A percentile compares a stretch with the other conserved stretches of the same genome.
These are phyloP conservation scores for Carassius gibelio DNA, from an alignment of 2,113 vertebrate genomes.

Conservation along the genomic window DNA sequence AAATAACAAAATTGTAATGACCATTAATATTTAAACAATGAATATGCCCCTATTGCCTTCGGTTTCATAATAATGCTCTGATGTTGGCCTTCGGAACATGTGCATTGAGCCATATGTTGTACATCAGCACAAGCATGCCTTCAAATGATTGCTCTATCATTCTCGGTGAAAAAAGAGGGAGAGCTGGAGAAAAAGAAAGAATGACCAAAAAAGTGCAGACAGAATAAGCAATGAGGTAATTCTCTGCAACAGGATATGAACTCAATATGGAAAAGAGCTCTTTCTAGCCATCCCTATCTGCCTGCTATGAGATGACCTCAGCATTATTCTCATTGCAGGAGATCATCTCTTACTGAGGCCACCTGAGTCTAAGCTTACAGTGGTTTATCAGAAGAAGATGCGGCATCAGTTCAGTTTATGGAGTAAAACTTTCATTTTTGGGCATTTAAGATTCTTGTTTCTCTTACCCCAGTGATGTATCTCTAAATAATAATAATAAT, in stretches of 20 bases:
- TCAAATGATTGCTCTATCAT: conserved; percentile 33
- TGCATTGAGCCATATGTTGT: conserved; percentile 48
- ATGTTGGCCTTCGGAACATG: conserved; percentile 10
- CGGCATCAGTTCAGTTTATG: neutral
- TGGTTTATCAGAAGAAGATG: neutral
- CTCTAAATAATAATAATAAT: neutral
- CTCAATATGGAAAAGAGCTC: conserved; percentile 47
- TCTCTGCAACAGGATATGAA: conserved; percentile 48
- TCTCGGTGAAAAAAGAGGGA: neutral
- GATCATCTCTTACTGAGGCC: neutral
- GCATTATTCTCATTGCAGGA: neutral
- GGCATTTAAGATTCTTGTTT: neutral
- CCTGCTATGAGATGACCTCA: conserved; percentile 5
- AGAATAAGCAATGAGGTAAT: conserved; percentile 58
- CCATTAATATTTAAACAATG: neutral
- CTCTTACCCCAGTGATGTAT: neutral
- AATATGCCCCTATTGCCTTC: neutral
- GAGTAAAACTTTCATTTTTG: neutral
- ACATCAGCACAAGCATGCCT: conserved; percentile 46
- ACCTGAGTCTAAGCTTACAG: neutral
- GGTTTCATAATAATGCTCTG: neutral
- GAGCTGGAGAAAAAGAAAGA: conserved; percentile 5
- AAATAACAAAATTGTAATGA: neutral
- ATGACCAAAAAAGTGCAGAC: neutral
- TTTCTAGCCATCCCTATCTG: neutral